Evolutionary conservation across 1,140 invertebrate genomes (phyloP), one percentile per base, ranked within the genome.

Genomic region (Meloidogyne floridensis): DNA sequence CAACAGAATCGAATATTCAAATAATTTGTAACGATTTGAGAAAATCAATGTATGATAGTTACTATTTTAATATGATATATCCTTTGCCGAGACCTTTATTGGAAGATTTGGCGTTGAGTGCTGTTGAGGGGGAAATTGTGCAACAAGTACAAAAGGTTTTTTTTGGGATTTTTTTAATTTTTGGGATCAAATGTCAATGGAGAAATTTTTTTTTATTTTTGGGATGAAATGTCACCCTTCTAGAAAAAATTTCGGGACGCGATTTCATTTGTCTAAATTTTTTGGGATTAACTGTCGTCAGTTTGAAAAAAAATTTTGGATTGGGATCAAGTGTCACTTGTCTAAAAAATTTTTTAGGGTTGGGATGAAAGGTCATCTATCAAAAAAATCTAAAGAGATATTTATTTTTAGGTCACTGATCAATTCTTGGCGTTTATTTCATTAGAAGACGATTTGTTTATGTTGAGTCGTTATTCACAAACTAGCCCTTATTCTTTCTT

Each of bases 341-440:
- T 32, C 32, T 32, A 32, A 32, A 32, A 32, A 32, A 32, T 32
- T 32, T 32, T 32, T 32, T 32, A 32, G 32, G 32, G 32, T 53
- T 20, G 7, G 74, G 5, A 75, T 20, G 54, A 11, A 47, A 47
- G 4, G 47, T 47, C 47, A 47, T 8, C 18, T 75, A 32, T 32
- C 32, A 32, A 32, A 32, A 32, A 32, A 32, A 32, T 77, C 13
- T 77, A 70, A 18, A 70, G 20, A 75, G 32, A 2, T 75, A 86
- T 72, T 80, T 8, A n/a, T 20, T 18, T 90, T 76, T 80, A 93
- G 93, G 92, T 98, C 59, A 97, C 93, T 91, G 96, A 98, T 91
- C 97, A 99, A 91, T 98, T 98, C 93, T 92, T 98, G 54, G 98
- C 98, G 92, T 99, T 99, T 90, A 98, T 99, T 87, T 95, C 95